Conservation (phyloP, 2,797 vertebrate genomes). For the Myotis myotis region DNA sequence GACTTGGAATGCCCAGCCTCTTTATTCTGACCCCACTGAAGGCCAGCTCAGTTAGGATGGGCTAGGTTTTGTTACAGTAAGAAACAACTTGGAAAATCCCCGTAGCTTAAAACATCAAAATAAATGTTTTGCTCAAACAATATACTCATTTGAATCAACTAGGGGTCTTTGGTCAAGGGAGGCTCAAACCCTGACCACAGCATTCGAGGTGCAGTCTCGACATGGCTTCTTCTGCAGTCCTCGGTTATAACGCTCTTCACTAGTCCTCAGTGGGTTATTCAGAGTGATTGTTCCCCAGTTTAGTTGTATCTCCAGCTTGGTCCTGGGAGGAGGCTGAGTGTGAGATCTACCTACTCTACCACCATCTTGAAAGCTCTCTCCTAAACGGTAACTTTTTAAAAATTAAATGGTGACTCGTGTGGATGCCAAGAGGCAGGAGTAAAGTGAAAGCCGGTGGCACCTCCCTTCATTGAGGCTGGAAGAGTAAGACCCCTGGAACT, state of each 20-base stretch:
- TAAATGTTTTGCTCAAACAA: not conserved
- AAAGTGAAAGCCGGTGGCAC: not conserved
- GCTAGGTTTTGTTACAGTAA: not conserved
- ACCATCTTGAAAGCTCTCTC: too few relatives aligned
- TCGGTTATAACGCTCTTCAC: too few relatives aligned
- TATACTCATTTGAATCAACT: not conserved
- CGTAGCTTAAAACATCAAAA: not conserved
- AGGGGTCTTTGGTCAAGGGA: not conserved
- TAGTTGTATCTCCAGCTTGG: too few relatives aligned
- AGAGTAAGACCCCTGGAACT: not conserved
- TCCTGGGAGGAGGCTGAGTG: too few relatives aligned
- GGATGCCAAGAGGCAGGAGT: not conserved
- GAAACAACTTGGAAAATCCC: not conserved
- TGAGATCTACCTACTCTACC: too few relatives aligned
- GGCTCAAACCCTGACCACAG: too few relatives aligned
- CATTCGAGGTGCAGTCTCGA: too few relatives aligned
- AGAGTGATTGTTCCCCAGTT: too few relatives aligned
- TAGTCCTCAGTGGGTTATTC: too few relatives aligned
- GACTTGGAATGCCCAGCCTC: not conserved
- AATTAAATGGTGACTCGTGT: slow-evolving; percentile 10
- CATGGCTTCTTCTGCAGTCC: too few relatives aligned
- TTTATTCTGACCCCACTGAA: not conserved
- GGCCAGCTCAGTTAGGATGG: not conserved
- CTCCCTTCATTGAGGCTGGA: not conserved
- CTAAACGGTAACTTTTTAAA: not conserved